A percentile compares a stretch with the other conserved stretches of the same genome.
phyloP scores from a whole-genome alignment of 92 coral and sea anemone species.

The Micromussa lordhowensis region DNA sequence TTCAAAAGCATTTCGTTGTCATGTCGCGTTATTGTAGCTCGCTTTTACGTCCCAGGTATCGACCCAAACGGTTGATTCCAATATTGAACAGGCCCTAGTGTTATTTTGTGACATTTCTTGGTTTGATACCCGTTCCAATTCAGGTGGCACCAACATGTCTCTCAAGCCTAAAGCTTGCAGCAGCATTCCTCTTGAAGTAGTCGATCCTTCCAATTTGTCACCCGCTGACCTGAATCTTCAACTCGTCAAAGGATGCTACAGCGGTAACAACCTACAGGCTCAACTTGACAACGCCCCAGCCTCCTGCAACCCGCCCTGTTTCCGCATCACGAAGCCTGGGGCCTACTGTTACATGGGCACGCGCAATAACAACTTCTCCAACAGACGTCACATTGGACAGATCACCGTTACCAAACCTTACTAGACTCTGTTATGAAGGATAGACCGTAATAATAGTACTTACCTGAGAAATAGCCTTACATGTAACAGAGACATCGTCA shows the following conservation, averaged over 20 bases:
- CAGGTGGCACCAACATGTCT: conserved; percentile 32
- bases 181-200: conserved; percentile 54
- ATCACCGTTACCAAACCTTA: conserved; percentile 36
- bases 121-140: too few relatives aligned
- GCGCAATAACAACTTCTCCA: conserved; percentile 71
- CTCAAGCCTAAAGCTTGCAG: conserved; percentile 44
- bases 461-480: background rate
- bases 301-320: conserved; percentile 65
- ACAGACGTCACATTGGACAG: conserved; percentile 65
- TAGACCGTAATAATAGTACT: background rate
- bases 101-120: too few relatives aligned
- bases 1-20: too few relatives aligned
- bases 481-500: background rate
- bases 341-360: conserved; percentile 61
- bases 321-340: conserved; percentile 65
- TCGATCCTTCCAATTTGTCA: conserved; percentile 31
- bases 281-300: conserved; percentile 59
- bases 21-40: too few relatives aligned
- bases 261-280: conserved; percentile 38
- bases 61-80: too few relatives aligned
- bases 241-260: conserved; percentile 49
- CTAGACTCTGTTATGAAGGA: too few relatives aligned
- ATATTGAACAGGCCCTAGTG: too few relatives aligned
- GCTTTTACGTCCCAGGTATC: too few relatives aligned
- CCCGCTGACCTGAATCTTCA: conserved; percentile 48